Evolutionary conservation across 2,888 invertebrate species (phyloP).

Genomic region (Synergus laeviventris): DNA sequence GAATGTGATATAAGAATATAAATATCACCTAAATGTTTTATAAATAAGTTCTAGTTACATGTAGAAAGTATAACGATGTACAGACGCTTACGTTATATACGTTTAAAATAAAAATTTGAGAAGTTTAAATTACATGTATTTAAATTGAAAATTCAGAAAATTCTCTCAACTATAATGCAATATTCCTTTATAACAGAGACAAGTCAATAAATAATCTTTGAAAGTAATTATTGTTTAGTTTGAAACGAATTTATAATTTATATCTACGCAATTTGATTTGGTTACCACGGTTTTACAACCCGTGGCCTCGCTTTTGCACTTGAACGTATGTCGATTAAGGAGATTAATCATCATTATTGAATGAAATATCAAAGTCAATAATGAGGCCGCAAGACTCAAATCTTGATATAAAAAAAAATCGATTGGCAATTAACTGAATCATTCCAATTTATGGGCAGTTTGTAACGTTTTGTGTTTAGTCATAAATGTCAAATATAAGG

Average conservation of each 20-base stretch:
- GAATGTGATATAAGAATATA: not conserved
- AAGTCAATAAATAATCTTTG: not conserved
- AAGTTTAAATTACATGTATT: not conserved
- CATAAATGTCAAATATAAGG: too few species aligned
- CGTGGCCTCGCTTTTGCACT: too few species aligned
- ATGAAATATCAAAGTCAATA: too few species aligned
- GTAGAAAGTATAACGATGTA: constrained; percentile 7
- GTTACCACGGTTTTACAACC: not conserved
- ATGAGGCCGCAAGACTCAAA: too few species aligned
- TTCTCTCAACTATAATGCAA: too few species aligned
- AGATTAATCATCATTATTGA: too few species aligned
- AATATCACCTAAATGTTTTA: not conserved
- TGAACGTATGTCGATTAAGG: too few species aligned
- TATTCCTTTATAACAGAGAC: too few species aligned
- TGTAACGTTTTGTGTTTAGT: too few species aligned
- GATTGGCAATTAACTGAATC: too few species aligned
- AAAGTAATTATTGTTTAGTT: not conserved
- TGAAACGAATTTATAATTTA: not conserved
- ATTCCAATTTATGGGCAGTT: too few species aligned
- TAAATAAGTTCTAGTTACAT: not conserved
- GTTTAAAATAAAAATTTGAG: constrained; percentile 22
- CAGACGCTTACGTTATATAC: constrained; percentile 17
- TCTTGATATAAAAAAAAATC: too few species aligned
- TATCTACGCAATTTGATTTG: not conserved
- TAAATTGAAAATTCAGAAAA: not conserved